Percentiles rank a stretch among this genome's conserved stretches.
phyloP scores from a whole-genome alignment of 2,888 invertebrate genomes.

The Emmelina monodactyla region DNA sequence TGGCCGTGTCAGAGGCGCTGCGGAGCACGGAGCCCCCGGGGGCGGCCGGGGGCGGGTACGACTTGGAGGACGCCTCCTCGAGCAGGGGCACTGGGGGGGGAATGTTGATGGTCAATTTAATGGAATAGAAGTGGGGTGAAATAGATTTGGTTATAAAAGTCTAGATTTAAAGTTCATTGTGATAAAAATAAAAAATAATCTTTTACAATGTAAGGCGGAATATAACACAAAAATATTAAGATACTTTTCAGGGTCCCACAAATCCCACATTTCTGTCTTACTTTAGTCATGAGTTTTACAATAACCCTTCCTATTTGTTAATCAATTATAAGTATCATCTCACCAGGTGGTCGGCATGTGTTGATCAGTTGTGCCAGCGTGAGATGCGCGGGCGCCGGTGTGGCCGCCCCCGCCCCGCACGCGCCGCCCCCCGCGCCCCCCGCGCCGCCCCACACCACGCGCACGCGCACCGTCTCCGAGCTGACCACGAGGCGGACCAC shows the following conservation, averaged over 20 bases:
- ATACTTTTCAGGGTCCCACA: too few relatives aligned
- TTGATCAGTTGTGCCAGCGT: constrained; percentile 78
- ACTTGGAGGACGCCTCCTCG: constrained; percentile 28
- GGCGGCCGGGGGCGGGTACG: constrained; percentile 68
- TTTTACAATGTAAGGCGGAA: too few relatives aligned
- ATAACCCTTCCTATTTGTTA: background rate
- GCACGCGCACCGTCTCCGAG: constrained; percentile 83
- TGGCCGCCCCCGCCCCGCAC: constrained; percentile 72
- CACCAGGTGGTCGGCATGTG: constrained; percentile 51
- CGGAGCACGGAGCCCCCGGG: constrained; percentile 43
- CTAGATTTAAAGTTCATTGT: too few relatives aligned
- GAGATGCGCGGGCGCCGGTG: constrained; percentile 69
- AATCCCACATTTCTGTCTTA: too few relatives aligned
- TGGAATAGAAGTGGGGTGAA: too few relatives aligned
- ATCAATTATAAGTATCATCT: too few relatives aligned
- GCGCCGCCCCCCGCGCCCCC: constrained; percentile 31
- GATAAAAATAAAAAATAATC: too few relatives aligned
- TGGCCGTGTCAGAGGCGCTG: constrained; percentile 78
- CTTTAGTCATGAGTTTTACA: too few relatives aligned
- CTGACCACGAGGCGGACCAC: constrained; percentile 87
- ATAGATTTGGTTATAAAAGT: too few relatives aligned
- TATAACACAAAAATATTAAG: too few relatives aligned
- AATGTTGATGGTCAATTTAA: background rate
- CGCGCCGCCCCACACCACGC: constrained; percentile 63
- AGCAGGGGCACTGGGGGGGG: constrained; percentile 31